Base-by-base conservation (phyloP, 2,888 invertebrate genomes). In the Pandemis cinnamomeana region DNA sequence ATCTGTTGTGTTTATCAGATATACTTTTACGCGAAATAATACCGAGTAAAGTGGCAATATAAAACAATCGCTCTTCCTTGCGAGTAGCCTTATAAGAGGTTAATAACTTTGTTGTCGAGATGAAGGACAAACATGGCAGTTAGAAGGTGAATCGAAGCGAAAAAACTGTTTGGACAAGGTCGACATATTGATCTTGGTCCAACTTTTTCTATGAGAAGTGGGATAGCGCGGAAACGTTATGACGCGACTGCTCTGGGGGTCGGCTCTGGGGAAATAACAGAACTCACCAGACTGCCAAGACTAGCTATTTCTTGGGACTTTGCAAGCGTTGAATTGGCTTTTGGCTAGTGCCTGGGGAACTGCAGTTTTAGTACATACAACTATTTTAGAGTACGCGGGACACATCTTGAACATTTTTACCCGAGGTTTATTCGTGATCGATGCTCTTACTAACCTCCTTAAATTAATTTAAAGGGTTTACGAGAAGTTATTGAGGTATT, bases 31-130 rank as follows among this genome's bases (percentile, higher is more conserved):
- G 10, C 27, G 55, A 61, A 20, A 67, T 61, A 66, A 71, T 74
- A 74, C 20, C 53, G 61, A 61, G 60, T 55, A 71, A 67, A 71
- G 74, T 71, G 74, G 74, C 70, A 71, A 74, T 74, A 74, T 74
- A 74, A 74, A 67, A 67, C 66, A 55, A 70, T 61, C 20, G 62
- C 10, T 27, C 48, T 60, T 61, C 70, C 66, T 67, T 27, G n/a
- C 53, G 20, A 71, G 53, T 67, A 70, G 60, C 44, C 73, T 41
- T 66, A 67, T 53, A 55, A 74, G 67, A 74, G 66, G 61, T 61
- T 74, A 74, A 74, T 74, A 74, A 74, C 71, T 61, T 67, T 74
- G 66, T 66, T 71, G 61, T 67, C 15, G 53, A 71, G 60, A 53
- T 13, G 61, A 46, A 61, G 64, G 55, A 61, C 61, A 74, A 74